Evolutionary conservation across 1,140 invertebrate genomes (phyloP).

Genomic region (Brachionus sp.): DNA sequence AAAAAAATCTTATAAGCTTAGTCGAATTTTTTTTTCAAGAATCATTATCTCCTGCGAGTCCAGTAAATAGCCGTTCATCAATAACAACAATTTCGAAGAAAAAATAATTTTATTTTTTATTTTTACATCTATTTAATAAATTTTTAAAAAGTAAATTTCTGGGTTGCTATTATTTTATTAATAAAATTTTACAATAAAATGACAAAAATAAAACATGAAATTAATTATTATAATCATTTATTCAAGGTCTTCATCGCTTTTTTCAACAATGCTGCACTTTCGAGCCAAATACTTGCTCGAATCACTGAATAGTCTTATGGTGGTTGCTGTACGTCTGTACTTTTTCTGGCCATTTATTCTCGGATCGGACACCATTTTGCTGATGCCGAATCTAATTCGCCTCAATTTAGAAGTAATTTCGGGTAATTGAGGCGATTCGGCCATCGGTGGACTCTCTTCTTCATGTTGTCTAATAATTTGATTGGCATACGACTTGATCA

Average conservation of each 20-base stretch:
- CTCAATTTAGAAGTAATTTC: conserved; percentile 25
- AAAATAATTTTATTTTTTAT: conserved; percentile 13
- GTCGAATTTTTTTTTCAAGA: not conserved
- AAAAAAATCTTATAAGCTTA: not conserved
- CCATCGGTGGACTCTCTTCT: not conserved
- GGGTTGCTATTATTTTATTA: not conserved
- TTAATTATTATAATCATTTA: not conserved
- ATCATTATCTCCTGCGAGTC: not conserved
- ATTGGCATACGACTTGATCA: conserved; percentile 63
- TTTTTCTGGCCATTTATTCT: conserved; percentile 30
- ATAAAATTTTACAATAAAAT: not conserved
- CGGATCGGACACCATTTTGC: conserved; percentile 45
- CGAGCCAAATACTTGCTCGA: conserved; percentile 35
- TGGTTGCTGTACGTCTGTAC: conserved; percentile 32
- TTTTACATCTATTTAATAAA: conserved; percentile 28
- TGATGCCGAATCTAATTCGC: conserved; percentile 23
- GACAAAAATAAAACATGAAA: not conserved
- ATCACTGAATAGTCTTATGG: conserved; percentile 31
- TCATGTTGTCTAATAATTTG: conserved; percentile 14
- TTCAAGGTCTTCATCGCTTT: conserved; percentile 35
- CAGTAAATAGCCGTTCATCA: not conserved
- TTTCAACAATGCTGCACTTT: conserved; percentile 40
- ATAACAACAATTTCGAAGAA: not conserved
- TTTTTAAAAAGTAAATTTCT: not conserved
- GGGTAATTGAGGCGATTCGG: not conserved